These are phyloP conservation scores for Metalampra italica DNA, from an alignment of 2,888 invertebrate genomes.

Conservation along the genomic window DNA sequence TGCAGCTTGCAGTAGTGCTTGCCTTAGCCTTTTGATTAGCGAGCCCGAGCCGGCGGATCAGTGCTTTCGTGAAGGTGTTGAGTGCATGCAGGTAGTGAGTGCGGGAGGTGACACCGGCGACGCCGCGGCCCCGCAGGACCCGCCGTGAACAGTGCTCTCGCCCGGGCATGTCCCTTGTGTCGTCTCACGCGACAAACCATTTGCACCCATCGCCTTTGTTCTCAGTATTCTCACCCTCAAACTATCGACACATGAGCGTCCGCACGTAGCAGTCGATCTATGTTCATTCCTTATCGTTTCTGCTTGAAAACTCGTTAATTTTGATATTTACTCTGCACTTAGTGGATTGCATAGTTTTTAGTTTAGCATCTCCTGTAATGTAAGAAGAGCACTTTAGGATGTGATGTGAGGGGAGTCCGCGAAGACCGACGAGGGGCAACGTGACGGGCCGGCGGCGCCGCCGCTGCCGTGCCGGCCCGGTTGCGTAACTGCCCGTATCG, in stretches of 20 bases:
- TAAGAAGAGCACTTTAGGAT: slow-evolving; percentile 6
- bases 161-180: slow-evolving; percentile 31
- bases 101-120: slow-evolving; percentile 39
- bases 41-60: slow-evolving; percentile 39
- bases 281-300: slow-evolving; percentile 8
- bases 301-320: slow-evolving; percentile 13
- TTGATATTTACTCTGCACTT: slow-evolving; percentile 11
- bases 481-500: slow-evolving; percentile 75
- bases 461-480: slow-evolving; percentile 57
- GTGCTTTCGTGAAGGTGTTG: slow-evolving; percentile 27
- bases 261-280: slow-evolving; percentile 23
- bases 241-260: slow-evolving; percentile 10
- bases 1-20: slow-evolving; percentile 71
- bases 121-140: slow-evolving; percentile 22
- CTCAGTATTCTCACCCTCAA: slow-evolving; percentile 23
- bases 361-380: slow-evolving; percentile 1
- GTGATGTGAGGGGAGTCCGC: slow-evolving; percentile 20
- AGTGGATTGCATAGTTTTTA: slow-evolving; percentile 4
- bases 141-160: slow-evolving; percentile 44
- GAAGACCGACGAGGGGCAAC: slow-evolving; percentile 14
- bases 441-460: slow-evolving; percentile 39
- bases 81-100: slow-evolving; percentile 67
- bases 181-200: slow-evolving; percentile 32
- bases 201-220: slow-evolving; percentile 55
- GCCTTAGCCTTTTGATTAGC: slow-evolving; percentile 57